These are phyloP conservation scores for Cyclophora albipunctata DNA, from an alignment of 2,888 invertebrate genomes.

Conservation along the genomic window DNA sequence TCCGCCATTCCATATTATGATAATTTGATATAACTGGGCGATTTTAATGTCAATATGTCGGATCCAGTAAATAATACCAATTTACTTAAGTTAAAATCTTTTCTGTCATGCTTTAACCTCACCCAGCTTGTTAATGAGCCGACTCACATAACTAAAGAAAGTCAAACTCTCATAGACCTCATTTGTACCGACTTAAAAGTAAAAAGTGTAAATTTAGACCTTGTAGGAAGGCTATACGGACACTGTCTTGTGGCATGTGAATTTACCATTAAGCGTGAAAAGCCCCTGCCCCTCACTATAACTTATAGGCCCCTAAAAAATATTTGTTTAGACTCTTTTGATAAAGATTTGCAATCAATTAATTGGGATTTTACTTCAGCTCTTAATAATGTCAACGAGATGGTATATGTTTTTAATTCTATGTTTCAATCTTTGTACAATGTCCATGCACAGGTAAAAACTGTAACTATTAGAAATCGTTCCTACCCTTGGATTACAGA, in stretches of 20 bases:
- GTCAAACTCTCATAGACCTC: slow-evolving; percentile 4
- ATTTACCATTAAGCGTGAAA: neutral
- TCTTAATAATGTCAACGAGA: neutral
- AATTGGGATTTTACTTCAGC: neutral
- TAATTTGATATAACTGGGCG: slow-evolving; percentile 8
- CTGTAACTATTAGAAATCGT: neutral
- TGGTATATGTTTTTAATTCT: neutral
- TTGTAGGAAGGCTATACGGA: slow-evolving; percentile 1
- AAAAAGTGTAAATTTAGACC: slow-evolving; percentile 1
- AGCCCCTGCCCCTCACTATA: neutral
- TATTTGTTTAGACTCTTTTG: neutral
- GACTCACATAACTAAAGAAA: slow-evolving; percentile 2
- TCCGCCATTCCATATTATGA: slow-evolving; percentile 2
- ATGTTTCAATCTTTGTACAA: neutral
- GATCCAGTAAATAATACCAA: slow-evolving; percentile 1
- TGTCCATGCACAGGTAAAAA: neutral
- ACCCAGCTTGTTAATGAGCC: neutral
- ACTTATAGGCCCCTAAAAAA: slow-evolving; percentile 1
- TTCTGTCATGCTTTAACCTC: slow-evolving; percentile 1
- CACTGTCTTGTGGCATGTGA: slow-evolving; percentile 3
- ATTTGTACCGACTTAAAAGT: slow-evolving; percentile 2
- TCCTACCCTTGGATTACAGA: slow-evolving; percentile 1
- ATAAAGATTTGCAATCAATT: neutral
- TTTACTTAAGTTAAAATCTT: neutral
- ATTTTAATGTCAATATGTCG: slow-evolving; percentile 9